Evolutionary conservation across 2,888 invertebrate species (phyloP).

Genomic region (Dolichomitus sp.): DNA sequence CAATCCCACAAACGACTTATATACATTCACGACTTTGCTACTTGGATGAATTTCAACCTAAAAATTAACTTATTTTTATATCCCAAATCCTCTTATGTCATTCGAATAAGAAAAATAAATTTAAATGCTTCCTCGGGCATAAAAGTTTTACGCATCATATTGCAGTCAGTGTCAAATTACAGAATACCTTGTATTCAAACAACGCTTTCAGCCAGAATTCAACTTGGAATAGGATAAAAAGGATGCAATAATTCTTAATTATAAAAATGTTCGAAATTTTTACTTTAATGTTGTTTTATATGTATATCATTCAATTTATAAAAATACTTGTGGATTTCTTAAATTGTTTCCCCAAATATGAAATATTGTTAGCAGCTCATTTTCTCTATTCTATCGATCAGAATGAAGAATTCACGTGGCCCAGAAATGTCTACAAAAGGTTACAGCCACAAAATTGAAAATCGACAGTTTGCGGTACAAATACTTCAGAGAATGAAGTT

Average conservation of each 20-base stretch:
- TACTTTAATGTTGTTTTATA: too few relatives aligned
- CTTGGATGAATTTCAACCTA: background rate
- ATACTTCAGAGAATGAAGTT: background rate
- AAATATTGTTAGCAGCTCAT: background rate
- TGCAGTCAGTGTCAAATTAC: too few relatives aligned
- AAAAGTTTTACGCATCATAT: background rate
- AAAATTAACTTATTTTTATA: background rate
- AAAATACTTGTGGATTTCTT: too few relatives aligned
- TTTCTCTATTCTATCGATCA: background rate
- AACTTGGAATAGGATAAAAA: background rate
- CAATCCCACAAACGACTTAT: background rate
- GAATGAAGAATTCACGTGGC: constrained; percentile 24
- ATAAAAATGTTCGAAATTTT: too few relatives aligned
- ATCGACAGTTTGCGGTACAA: background rate
- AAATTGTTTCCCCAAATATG: background rate
- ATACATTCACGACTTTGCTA: background rate
- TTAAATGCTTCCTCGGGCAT: background rate
- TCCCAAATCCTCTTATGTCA: background rate
- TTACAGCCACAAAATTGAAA: constrained; percentile 2
- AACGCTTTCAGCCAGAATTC: background rate
- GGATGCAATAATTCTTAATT: too few relatives aligned
- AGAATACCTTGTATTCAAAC: background rate
- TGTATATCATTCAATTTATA: too few relatives aligned
- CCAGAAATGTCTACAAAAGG: constrained; percentile 1
- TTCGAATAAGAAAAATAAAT: background rate